Base-by-base conservation (phyloP, 2,888 invertebrate species). In the Xanthorhoe designata region DNA sequence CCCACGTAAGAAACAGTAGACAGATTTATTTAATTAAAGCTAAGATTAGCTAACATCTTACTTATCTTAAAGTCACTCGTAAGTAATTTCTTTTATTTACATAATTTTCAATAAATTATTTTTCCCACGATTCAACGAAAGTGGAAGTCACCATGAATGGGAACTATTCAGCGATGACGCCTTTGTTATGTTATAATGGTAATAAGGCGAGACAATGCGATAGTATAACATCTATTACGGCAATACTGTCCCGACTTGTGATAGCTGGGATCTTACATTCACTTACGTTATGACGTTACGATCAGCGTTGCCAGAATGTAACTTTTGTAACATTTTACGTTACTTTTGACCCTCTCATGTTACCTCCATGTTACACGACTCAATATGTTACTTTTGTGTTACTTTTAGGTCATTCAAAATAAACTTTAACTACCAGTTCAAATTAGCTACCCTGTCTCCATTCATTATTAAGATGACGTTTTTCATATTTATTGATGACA, bases 121-220 rank as follows among this genome's bases (percentile, higher is more conserved):
- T 75, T 77, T 75, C 75, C 66, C 75, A 69, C 70, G 52, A 50
- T 35, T 35, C 64, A 66, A 81, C 69, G 81, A 84, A 86, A 85
- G 84, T 84, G 77, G 78, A 79, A 81, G 78, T 81, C 69, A 76
- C 71, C 50, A 32, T 70, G 73, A 83, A 80, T 83, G 82, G 70
- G 79, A 84, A 80, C 75, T 74, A 73, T 72, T 70, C 75, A 75
- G 61, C 69, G 70, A 73, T 77, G 78, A 71, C 73, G 77, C 72
- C 74, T 84, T 84, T 84, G 84, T 85, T 83, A 77, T 77, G 75
- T 70, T 80, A 66, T 84, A 82, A 85, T 84, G 75, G 77, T 63
- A 67, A 51, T 59, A 55, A 50, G 24, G 76, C 78, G 54, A 75
- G 73, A 80, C 78, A 78, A 79, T 78, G 63, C 60, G 58, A 59